Percentiles rank a stretch among this genome's conserved stretches.
These are phyloP conservation scores for Stigmatopora nigra DNA, from an alignment of 2,113 vertebrate genomes.

Conservation along the genomic window DNA sequence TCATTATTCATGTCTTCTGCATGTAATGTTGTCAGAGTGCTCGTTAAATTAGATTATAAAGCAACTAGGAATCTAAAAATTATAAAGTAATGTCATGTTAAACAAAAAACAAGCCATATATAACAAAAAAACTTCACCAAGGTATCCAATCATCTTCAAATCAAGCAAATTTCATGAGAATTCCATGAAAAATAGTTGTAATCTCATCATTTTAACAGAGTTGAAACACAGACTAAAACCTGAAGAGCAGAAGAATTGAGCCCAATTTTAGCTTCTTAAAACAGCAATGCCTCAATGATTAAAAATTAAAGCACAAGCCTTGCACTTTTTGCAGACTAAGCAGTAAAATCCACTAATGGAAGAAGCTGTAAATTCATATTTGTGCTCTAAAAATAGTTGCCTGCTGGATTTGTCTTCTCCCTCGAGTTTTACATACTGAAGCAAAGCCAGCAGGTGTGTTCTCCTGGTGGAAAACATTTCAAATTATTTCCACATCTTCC, in stretches of 20 bases:
- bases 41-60: neutral
- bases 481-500: constrained; percentile 22
- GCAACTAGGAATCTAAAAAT: constrained; percentile 8
- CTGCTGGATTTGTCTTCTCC: constrained; percentile 33
- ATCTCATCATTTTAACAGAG: neutral
- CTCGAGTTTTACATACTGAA: constrained; percentile 24
- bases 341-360: constrained; percentile 50
- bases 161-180: too few species aligned
- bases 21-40: neutral
- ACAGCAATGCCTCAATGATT: constrained; percentile 16
- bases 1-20: neutral
- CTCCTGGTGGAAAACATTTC: constrained; percentile 18
- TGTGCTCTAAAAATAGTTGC: constrained; percentile 41
- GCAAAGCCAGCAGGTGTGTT: constrained; percentile 31
- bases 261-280: constrained; percentile 12
- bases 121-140: neutral
- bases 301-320: constrained; percentile 28
- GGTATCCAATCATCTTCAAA: neutral
- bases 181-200: too few species aligned
- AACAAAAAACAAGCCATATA: neutral
- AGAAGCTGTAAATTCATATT: constrained; percentile 46
- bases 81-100: neutral
- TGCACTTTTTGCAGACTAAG: constrained; percentile 34
- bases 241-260: neutral
- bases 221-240: constrained; percentile 1